Evolutionary conservation across 2,113 vertebrate species (phyloP).

Genomic region (Cynoglossus semilaevis): DNA sequence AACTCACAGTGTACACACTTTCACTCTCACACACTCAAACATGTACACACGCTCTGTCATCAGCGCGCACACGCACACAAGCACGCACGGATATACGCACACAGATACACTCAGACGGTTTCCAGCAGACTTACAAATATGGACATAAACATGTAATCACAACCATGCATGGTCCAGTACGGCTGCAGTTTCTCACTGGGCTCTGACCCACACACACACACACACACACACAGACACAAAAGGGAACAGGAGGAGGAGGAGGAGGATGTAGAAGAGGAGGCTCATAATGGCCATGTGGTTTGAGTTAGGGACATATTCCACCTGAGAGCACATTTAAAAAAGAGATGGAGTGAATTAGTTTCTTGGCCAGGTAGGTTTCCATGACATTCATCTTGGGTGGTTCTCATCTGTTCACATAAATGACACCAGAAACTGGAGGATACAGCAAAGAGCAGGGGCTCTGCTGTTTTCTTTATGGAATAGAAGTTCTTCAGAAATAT

Average conservation of each 20-base stretch:
- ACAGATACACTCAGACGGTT: slow-evolving; percentile 25
- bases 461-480: background rate
- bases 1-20: slow-evolving; percentile 71
- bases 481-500: background rate
- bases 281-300: slow-evolving; percentile 73
- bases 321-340: slow-evolving; percentile 49
- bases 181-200: slow-evolving; percentile 38
- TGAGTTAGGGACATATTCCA: slow-evolving; percentile 59
- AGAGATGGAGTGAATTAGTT: slow-evolving; percentile 38
- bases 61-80: too few species aligned
- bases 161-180: slow-evolving; percentile 43
- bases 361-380: slow-evolving; percentile 54
- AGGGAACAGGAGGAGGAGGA: slow-evolving; percentile 11
- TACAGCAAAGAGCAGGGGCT: background rate
- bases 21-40: slow-evolving; percentile 47
- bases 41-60: slow-evolving; percentile 34
- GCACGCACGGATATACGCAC: slow-evolving; percentile 13
- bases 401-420: slow-evolving; percentile 41
- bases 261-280: slow-evolving; percentile 44
- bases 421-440: slow-evolving; percentile 10
- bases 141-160: slow-evolving; percentile 66
- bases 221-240: slow-evolving; percentile 7
- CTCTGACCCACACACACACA: slow-evolving; percentile 10
- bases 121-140: slow-evolving; percentile 61
- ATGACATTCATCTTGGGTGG: slow-evolving; percentile 57